These are phyloP conservation scores for Xenops minutus DNA, from an alignment of 2,797 vertebrate species.

Conservation along the genomic window DNA sequence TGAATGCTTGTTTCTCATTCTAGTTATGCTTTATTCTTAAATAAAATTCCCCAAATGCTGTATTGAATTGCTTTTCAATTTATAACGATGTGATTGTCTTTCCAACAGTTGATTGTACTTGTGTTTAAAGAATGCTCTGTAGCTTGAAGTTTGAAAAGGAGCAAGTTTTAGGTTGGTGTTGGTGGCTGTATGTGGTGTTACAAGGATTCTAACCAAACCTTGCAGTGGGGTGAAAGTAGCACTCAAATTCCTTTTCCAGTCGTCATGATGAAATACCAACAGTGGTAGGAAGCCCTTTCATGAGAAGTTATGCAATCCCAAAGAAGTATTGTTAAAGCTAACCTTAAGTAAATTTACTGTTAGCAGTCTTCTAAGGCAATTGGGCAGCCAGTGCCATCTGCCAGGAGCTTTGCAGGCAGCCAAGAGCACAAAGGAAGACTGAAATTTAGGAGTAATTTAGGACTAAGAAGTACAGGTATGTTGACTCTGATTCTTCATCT, in stretches of 20 bases:
- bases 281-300: neutral
- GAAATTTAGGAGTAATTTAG: neutral
- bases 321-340: neutral
- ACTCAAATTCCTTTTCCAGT: neutral
- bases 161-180: neutral
- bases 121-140: neutral
- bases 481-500: neutral
- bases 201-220: neutral
- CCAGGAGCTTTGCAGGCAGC: neutral
- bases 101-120: neutral
- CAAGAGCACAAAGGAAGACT: neutral
- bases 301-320: neutral
- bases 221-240: neutral
- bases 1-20: slow-evolving; percentile 24
- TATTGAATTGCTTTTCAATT: neutral
- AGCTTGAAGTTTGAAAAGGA: neutral
- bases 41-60: slow-evolving; percentile 36
- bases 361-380: neutral
- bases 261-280: neutral
- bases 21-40: slow-evolving; percentile 4
- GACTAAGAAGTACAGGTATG: neutral
- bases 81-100: neutral
- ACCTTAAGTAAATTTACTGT: no score
- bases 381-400: neutral
- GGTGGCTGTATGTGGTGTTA: accelerated